Base-by-base conservation (phyloP, 2,888 invertebrate genomes). In the Rhagophthalmus giganteus region DNA sequence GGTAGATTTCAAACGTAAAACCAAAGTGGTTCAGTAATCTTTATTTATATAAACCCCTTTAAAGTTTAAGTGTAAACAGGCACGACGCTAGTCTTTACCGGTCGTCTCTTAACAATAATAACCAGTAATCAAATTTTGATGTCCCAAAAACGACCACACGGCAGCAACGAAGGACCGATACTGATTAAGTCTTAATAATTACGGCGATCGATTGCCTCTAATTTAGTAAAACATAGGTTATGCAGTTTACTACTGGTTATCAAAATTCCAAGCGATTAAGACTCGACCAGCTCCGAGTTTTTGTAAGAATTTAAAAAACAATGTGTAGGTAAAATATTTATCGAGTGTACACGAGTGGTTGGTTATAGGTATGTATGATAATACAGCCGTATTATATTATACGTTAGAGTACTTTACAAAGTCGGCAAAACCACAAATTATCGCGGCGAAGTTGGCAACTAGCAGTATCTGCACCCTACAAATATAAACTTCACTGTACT, bases 391-490 rank as follows among this genome's bases (percentile, higher is more conserved):
- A n/a, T n/a, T n/a, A n/a, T n/a, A n/a, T n/a, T n/a, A n/a, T n/a
- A 37, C 28, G 7, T 45, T 31, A 27, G 20, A 37, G 37, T 31
- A 45, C 28, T 45, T 35, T 37, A 45, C 35, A 35, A 45, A 37
- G 45, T 35, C 37, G 14, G 16, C 20, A 40, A 51, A 53, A 47
- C 58, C 58, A 44, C 58, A 53, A 60, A 55, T 50, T 54, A 52
- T 38, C 48, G 49, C 46, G 48, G 56, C 51, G 53, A 57, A 58
- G 57, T 56, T 57, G 47, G 41, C 50, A 57, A 57, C 53, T 56
- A 37, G 51, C 40, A 38, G 48, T 60, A 55, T 60, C 54, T 53
- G 52, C 50, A 55, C 58, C 44, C 56, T 55, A 26, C 53, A 51
- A 51, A 44, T 44, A 44, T 35, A 44, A 44, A 44, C 44, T 44